phyloP scores from a whole-genome alignment of 1,140 invertebrate genomes.

The Brachionus asplanchnoidis region DNA sequence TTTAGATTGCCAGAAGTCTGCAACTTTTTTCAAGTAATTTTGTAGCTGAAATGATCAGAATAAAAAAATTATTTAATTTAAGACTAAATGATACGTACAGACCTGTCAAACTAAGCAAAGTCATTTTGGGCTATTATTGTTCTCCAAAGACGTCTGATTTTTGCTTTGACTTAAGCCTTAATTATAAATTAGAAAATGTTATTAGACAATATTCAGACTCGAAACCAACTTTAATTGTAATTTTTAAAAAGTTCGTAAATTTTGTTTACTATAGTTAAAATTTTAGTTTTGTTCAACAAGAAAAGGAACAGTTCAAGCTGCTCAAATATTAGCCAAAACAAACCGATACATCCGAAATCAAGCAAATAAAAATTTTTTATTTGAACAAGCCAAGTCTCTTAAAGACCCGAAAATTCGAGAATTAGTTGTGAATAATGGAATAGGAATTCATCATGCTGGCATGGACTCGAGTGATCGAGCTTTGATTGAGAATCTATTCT shows the following conservation, averaged over 20 bases:
- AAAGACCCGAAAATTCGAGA: constrained; percentile 64
- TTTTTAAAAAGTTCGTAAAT: neutral
- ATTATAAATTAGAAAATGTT: constrained; percentile 67
- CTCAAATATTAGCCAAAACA: constrained; percentile 63
- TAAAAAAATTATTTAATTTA: constrained; percentile 42
- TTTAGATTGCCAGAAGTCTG: constrained; percentile 50
- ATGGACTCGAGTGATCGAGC: constrained; percentile 64
- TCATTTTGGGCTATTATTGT: constrained; percentile 68
- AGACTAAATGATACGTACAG: constrained; percentile 68
- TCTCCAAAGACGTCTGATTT: constrained; percentile 61
- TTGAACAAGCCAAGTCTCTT: constrained; percentile 49
- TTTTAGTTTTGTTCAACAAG: constrained; percentile 69
- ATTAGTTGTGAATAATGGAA: constrained; percentile 62
- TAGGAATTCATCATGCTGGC: constrained; percentile 74
- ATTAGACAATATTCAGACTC: constrained; percentile 67
- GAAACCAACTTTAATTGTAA: constrained; percentile 69
- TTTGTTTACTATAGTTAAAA: constrained; percentile 55
- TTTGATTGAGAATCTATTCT: constrained; percentile 65
- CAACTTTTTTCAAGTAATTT: constrained; percentile 54
- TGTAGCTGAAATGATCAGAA: neutral
- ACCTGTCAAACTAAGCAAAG: constrained; percentile 67
- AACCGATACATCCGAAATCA: constrained; percentile 60
- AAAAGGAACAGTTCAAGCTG: constrained; percentile 67
- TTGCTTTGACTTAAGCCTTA: constrained; percentile 70
- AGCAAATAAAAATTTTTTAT: constrained; percentile 57